Conservation (phyloP, 2,797 vertebrate genomes). For the Danio kyathit region DNA sequence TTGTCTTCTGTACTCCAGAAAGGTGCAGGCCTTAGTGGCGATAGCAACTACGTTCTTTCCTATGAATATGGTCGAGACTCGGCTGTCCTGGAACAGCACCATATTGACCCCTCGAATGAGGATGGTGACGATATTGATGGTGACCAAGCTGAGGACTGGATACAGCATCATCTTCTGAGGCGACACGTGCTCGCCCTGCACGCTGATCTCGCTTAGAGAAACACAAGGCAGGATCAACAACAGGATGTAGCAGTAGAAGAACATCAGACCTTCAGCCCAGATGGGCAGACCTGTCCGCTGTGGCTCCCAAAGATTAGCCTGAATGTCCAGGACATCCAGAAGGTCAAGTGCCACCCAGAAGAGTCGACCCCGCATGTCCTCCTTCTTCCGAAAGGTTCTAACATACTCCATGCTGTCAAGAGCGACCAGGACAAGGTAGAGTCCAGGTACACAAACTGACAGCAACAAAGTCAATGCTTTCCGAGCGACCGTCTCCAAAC, state of each 20-base stretch:
- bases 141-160: slow-evolving; percentile 86
- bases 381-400: slow-evolving; percentile 87
- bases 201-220: slow-evolving; percentile 90
- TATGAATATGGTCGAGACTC: slow-evolving; percentile 89
- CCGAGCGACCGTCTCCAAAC: slow-evolving; percentile 83
- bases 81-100: slow-evolving; percentile 87
- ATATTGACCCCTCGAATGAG: slow-evolving; percentile 87
- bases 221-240: slow-evolving; percentile 87
- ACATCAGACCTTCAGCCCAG: slow-evolving; percentile 90
- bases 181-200: slow-evolving; percentile 89
- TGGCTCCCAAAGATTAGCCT: slow-evolving; percentile 88
- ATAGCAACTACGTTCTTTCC: slow-evolving; percentile 89
- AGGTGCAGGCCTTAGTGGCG: slow-evolving; percentile 87
- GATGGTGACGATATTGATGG: slow-evolving; percentile 88
- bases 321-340: slow-evolving; percentile 87
- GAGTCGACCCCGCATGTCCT: slow-evolving; percentile 86
- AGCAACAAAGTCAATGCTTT: slow-evolving; percentile 87
- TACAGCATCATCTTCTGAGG: slow-evolving; percentile 91
- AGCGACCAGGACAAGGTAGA: slow-evolving; percentile 86
- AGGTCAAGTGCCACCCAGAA: slow-evolving; percentile 89
- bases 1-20: slow-evolving; percentile 86
- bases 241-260: slow-evolving; percentile 90
- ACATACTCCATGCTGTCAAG: slow-evolving; percentile 90
- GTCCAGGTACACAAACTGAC: slow-evolving; percentile 85
- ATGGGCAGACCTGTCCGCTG: slow-evolving; percentile 86